Evolutionary conservation across 2,888 invertebrate genomes (phyloP).

Genomic region (Poecilobothrus nobilitatus): DNA sequence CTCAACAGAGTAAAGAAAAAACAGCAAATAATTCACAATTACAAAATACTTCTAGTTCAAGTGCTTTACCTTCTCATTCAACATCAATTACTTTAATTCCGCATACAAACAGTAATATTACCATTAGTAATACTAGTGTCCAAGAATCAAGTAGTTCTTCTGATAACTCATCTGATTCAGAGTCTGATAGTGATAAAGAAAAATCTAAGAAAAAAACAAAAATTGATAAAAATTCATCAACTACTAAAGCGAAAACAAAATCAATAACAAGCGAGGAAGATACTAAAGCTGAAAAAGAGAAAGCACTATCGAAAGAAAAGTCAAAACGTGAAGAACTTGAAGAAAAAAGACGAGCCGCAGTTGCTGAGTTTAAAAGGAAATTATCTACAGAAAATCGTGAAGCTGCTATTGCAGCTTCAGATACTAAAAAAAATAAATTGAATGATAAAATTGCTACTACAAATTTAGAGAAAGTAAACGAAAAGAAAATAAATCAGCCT

Average conservation of each 20-base stretch:
- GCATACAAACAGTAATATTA: slow-evolving; percentile 20
- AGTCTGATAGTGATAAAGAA: slow-evolving; percentile 45
- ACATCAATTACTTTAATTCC: neutral
- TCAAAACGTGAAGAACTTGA: slow-evolving; percentile 4
- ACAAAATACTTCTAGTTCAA: slow-evolving; percentile 14
- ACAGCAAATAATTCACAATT: slow-evolving; percentile 20
- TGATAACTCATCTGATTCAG: slow-evolving; percentile 46
- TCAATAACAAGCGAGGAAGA: slow-evolving; percentile 30
- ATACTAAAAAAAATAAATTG: neutral
- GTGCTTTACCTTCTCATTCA: slow-evolving; percentile 15
- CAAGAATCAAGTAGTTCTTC: slow-evolving; percentile 46
- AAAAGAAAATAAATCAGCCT: neutral
- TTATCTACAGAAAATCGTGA: slow-evolving; percentile 11
- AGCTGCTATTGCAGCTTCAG: neutral
- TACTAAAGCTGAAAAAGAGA: slow-evolving; percentile 23
- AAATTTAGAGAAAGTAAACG: neutral
- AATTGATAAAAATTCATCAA: slow-evolving; percentile 29
- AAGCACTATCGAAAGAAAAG: slow-evolving; percentile 7
- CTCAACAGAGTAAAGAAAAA: slow-evolving; percentile 22
- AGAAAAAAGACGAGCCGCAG: slow-evolving; percentile 38
- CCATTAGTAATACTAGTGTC: slow-evolving; percentile 20
- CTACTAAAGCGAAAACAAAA: slow-evolving; percentile 53
- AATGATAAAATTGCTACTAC: neutral
- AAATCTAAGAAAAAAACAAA: slow-evolving; percentile 17
- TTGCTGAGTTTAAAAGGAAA: slow-evolving; percentile 30